Base-by-base conservation (phyloP, 2,797 vertebrate species). In the Rachycentron canadum region DNA sequence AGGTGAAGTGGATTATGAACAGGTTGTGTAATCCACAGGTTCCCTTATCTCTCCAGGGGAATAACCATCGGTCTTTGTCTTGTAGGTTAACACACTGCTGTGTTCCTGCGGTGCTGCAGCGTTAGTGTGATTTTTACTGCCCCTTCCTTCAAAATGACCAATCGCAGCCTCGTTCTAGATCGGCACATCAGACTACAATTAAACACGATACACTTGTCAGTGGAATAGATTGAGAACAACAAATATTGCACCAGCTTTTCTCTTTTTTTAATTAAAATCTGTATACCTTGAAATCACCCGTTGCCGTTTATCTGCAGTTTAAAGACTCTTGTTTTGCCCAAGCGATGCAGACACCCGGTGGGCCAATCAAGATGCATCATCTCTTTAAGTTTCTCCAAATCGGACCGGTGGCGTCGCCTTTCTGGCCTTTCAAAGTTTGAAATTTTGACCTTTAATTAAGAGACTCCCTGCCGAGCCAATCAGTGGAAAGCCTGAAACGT, bases 361-460 rank as follows among this genome's bases (percentile, higher is more conserved):
- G 68, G 59, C 83, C 66, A 88, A 84, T 91, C 82, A 60, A 62
- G 78, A 65, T 55, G 19, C n/a, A 58, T 76, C 34, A 36, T 58
- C 25, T 56, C 41, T 75, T 50, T 30, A 52, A 41, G 49, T 78
- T 66, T 64, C 53, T 64, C 26, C 28, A 50, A 57, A 75, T 78
- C 41, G 72, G 85, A 83, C 87, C n/a, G 23, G 34, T 71, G 67
- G n/a, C 28, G 9, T 13, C 68, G 69, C 26, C 25, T 81, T 79
- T 73, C 19, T 85, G 76, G 78, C 69, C 81, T 86, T 71, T 80
- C 56, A 53, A 9, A 78, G 57, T 87, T 71, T 83, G 16, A 87
- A 76, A 84, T 81, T 82, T 74, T 86, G 81, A 90, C 90, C 87
- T 91, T 91, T 88, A 83, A 78, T 85, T 81, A 74, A 86, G 72